Base-by-base conservation (phyloP, 2,113 vertebrate genomes). In the Cottus gobio region DNA sequence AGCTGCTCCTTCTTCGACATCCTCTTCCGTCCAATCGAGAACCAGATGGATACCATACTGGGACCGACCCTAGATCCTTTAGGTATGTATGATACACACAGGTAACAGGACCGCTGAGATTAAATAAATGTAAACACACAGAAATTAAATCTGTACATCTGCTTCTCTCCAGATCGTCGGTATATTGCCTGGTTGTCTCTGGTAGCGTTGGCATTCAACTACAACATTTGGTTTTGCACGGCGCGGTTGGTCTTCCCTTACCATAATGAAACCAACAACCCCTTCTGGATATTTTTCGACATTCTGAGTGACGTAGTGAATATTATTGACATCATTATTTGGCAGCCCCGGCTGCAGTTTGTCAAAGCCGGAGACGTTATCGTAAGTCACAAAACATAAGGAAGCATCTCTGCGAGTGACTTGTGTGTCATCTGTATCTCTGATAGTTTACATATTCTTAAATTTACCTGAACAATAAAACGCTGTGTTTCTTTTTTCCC, bases 141-240 rank as follows among this genome's bases (percentile, higher is more conserved):
- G 7, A 8, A 30, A 28, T 37, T 6, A 15, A 15, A 54, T 5
- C 2, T 54, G 18, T 4, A 1, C 7, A 5, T 42, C 6, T 30
- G 7, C 44, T 26, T 71, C 24, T 67, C 44, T 62, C 37, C 64
- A 99, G 98, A 97, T 89, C 94, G 69, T 1, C 83, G 90, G 0
- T 98, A 97, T 0, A 91, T 98, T 13, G 77, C 91, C 1, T 99
- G 97, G 98, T 80, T 98, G 24, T 73, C 93, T 2, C 2, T 97
- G 0, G 94, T 98, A 22, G 90, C 95, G 0, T 0, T 96, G 0
- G 96, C 96, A 3, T 97, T 93, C 28, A 97, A 97, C 69, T 99
- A 98, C 96, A 99, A 98, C 74, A 79, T 94, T 60, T 98, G 98
- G 97, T 85, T 98, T 7, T 94, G 96, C 65, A 91, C 97, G 0